Conservation (phyloP, 1,140 invertebrate genomes). For the Apis laboriosa region DNA sequence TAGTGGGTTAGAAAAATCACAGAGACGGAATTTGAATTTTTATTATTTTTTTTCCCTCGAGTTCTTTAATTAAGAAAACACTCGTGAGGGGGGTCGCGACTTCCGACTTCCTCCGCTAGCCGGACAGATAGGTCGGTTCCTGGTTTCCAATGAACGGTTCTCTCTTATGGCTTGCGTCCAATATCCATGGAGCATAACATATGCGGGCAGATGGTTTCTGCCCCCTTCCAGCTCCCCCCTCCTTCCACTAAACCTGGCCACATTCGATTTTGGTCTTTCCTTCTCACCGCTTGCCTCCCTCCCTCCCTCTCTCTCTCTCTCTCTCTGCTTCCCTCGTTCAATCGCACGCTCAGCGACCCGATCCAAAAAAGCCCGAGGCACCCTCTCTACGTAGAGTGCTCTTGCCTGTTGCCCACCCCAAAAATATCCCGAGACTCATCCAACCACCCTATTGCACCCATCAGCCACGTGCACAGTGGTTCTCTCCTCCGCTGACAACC, state of each 20-base stretch:
- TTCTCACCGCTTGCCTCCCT: constrained; percentile 12
- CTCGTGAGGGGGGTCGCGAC: constrained; percentile 39
- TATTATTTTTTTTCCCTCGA: constrained; percentile 42
- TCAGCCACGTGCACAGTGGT: constrained; percentile 65
- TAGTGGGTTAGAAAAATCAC: neutral
- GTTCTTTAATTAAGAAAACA: constrained; percentile 68
- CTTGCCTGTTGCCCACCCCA: constrained; percentile 66
- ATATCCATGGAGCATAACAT: constrained; percentile 71
- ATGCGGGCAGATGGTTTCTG: constrained; percentile 76
- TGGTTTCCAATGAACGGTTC: constrained; percentile 64
- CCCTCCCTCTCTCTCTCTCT: constrained; percentile 27
- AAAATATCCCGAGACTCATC: constrained; percentile 66
- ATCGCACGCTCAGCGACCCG: constrained; percentile 59
- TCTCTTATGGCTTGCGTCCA: constrained; percentile 62
- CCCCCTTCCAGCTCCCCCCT: constrained; percentile 47
- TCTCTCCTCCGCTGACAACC: constrained; percentile 58
- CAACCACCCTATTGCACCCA: constrained; percentile 61
- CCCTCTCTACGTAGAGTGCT: constrained; percentile 67
- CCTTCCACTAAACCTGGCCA: constrained; percentile 29
- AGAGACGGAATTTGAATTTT: neutral
- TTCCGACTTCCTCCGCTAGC: constrained; percentile 67
- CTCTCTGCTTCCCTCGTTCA: constrained; percentile 42
- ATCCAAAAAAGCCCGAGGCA: constrained; percentile 69
- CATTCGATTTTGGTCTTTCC: constrained; percentile 44
- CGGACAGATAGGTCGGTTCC: constrained; percentile 59